These are phyloP conservation scores for Nipponia nippon DNA, from an alignment of 2,113 vertebrate genomes.

Conservation along the genomic window DNA sequence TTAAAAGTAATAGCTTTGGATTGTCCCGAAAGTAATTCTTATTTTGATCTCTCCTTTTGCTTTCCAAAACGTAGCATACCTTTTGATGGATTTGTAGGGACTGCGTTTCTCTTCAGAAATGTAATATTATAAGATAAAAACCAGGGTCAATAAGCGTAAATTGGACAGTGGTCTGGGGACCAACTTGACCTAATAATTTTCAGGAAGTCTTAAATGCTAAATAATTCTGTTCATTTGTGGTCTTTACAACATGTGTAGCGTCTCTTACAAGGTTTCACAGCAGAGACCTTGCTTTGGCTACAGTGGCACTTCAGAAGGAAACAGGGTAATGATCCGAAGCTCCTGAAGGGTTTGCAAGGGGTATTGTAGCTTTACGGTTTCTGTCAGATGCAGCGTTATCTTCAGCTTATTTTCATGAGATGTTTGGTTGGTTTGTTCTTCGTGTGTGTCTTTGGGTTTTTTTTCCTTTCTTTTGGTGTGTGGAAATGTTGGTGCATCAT, in stretches of 20 bases:
- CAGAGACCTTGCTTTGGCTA: neutral
- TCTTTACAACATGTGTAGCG: neutral
- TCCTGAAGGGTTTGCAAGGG: neutral
- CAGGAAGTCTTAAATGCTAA: neutral
- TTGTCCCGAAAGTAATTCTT: neutral
- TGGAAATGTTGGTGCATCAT: neutral
- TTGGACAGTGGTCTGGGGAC: neutral
- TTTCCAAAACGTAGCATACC: neutral
- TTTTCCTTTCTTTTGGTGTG: too few relatives aligned
- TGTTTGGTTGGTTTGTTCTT: neutral
- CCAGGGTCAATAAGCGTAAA: neutral
- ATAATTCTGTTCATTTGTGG: neutral
- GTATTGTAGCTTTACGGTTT: fast-evolving
- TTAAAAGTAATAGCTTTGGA: neutral
- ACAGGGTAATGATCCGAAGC: neutral
- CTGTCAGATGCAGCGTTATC: neutral
- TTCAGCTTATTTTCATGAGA: neutral
- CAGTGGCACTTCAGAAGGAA: neutral
- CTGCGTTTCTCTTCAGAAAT: neutral
- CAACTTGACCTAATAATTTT: neutral
- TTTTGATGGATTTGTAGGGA: neutral
- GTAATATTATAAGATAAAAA: neutral
- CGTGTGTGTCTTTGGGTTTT: too few relatives aligned
- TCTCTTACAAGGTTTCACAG: neutral
- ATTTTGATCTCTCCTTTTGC: neutral